These are phyloP conservation scores for Struthio camelus DNA, from an alignment of 2,113 vertebrate genomes.

Conservation along the genomic window DNA sequence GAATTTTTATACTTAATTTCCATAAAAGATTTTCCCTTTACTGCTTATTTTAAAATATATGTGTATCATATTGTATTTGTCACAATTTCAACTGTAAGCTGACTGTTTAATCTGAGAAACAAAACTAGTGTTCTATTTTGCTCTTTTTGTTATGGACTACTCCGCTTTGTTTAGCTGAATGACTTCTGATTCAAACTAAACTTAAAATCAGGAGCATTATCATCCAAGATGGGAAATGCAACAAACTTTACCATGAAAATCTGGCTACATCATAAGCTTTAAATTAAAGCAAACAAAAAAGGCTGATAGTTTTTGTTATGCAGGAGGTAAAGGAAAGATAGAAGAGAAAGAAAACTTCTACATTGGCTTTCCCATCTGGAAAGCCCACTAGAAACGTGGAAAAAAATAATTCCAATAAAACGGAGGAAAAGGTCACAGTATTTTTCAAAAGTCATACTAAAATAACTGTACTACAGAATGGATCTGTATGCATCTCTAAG, in stretches of 20 bases:
- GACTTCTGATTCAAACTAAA: background rate
- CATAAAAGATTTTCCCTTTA: rapidly evolving
- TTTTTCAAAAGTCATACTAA: background rate
- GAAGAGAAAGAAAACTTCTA: background rate
- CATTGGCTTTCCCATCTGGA: background rate
- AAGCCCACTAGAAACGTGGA: background rate
- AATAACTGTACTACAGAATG: background rate
- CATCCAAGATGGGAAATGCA: background rate
- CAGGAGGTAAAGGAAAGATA: rapidly evolving
- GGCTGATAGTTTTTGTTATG: background rate
- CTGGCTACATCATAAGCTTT: background rate
- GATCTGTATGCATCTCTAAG: background rate
- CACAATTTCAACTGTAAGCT: background rate
- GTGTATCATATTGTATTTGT: background rate
- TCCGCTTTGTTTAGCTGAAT: background rate
- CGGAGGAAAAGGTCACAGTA: background rate
- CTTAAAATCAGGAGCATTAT: too few species aligned
- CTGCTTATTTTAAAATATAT: rapidly evolving
- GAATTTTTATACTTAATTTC: background rate
- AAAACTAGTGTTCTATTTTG: background rate
- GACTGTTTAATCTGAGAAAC: background rate
- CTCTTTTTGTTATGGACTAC: background rate
- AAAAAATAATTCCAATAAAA: background rate
- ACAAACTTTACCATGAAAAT: background rate
- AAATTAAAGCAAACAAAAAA: background rate